phyloP scores from a whole-genome alignment of 2,888 invertebrate species.

The Malacosoma neustria region DNA sequence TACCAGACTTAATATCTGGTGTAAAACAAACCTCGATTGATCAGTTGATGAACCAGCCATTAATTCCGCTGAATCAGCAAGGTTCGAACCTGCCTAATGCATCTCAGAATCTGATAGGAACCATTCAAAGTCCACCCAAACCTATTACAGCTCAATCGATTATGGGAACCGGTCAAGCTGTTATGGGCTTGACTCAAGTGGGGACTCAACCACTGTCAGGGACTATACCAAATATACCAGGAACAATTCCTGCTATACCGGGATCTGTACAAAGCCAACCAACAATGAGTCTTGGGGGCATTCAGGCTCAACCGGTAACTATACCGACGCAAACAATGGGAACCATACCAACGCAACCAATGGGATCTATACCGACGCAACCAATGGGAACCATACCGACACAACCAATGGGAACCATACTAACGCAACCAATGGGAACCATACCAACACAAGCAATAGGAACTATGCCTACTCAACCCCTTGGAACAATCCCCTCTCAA shows the following conservation, averaged over 20 bases:
- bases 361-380: conserved; percentile 7
- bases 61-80: conserved; percentile 22
- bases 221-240: conserved; percentile 1
- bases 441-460: too few species aligned
- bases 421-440: neutral
- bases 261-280: conserved; percentile 16
- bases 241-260: conserved; percentile 6
- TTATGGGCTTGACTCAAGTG: conserved; percentile 24
- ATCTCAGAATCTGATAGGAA: conserved; percentile 17
- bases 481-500: neutral
- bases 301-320: too few species aligned
- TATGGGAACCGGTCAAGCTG: neutral
- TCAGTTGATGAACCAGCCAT: conserved; percentile 21
- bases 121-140: conserved; percentile 15
- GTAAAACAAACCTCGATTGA: conserved; percentile 30
- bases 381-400: conserved; percentile 4
- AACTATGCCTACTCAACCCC: neutral
- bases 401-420: conserved; percentile 12
- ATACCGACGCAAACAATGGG: conserved; percentile 12
- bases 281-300: too few species aligned
- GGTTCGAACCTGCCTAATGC: neutral
- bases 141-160: conserved; percentile 7
- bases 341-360: conserved; percentile 8
- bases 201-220: conserved; percentile 16
- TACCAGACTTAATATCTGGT: conserved; percentile 55